Evolutionary conservation across 2,797 vertebrate genomes (phyloP), one percentile per base, ranked within the genome.

Genomic region (Manis javanica): DNA sequence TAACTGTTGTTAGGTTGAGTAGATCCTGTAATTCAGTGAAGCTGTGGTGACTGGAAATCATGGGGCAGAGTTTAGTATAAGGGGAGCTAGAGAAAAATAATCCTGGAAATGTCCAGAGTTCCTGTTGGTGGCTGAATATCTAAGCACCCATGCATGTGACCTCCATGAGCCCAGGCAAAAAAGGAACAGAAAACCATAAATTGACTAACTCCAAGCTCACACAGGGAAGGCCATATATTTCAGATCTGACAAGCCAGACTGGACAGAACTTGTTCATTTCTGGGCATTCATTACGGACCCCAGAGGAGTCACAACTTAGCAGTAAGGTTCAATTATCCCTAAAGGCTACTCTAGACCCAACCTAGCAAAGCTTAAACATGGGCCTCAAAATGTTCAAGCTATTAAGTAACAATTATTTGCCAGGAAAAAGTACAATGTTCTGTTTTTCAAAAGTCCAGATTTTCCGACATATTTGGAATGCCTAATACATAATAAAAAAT

Each of bases 191-290:
- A 10, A 39, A 5, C 2, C 74, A 18, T 8, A 37, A 19, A 3
- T 1, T 24, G 55, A 46, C 31, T 37, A 19, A 72, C 7, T 31
- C 13, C 23, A 66, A 39, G 24, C 29, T 61, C 57, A 39, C 13
- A 31, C 0, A 64, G n/a, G 6, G 0, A 5, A 1, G 53, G 1
- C 12, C 12, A 4, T 34, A 29, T 42, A 37, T 51, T 90, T 63
- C 31, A 95, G 3, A 15, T 79, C 49, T 12, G 1, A n/a, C 13
- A 46, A 84, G 7, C 24, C 9, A 15, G 72, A 61, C 21, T 9
- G 1, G 21, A n/a, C 7, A 59, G 57, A 49, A 23, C 2, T 39
- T 82, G 14, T 5, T 61, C 15, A 74, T 66, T 39, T 59, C 53
- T 79, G 18, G 21, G 18, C 6, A 29, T 64, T 82, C n/a, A 2